Conservation (phyloP, 2,888 invertebrate species). For the Mythimna albipuncta region DNA sequence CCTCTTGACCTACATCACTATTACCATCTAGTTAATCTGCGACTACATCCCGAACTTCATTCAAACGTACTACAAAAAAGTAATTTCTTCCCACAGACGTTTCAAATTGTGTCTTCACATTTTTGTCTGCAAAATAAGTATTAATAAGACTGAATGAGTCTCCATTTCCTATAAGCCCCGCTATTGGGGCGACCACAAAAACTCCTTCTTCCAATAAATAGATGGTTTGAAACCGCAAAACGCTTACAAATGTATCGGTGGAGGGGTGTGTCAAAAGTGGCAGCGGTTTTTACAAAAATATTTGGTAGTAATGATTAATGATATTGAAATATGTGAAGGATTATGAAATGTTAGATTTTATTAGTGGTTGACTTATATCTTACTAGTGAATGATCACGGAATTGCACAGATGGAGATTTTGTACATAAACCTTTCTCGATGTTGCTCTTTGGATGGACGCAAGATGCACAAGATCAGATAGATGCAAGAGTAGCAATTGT, state of each 20-base stretch:
- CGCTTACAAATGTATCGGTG: slow-evolving; percentile 60
- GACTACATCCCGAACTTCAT: slow-evolving; percentile 13
- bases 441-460: too few species aligned
- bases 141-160: slow-evolving; percentile 61
- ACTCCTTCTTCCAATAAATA: slow-evolving; percentile 68
- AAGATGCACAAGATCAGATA: too few species aligned
- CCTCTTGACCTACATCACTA: slow-evolving; percentile 11
- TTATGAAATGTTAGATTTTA: too few species aligned
- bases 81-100: slow-evolving; percentile 51
- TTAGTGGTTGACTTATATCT: too few species aligned
- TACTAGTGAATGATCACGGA: too few species aligned
- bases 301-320: neutral
- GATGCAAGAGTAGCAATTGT: too few species aligned
- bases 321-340: too few species aligned
- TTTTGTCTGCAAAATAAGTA: slow-evolving; percentile 56
- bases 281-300: slow-evolving; percentile 20
- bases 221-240: slow-evolving; percentile 65
- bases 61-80: slow-evolving; percentile 45
- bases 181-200: slow-evolving; percentile 65
- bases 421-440: too few species aligned
- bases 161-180: slow-evolving; percentile 61
- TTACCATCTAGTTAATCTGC: slow-evolving; percentile 3
- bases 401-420: too few species aligned
- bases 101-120: slow-evolving; percentile 56
- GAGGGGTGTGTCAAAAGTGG: slow-evolving; percentile 35